Percentiles rank a stretch among this genome's conserved stretches.
phyloP scores from a whole-genome alignment of 2,113 vertebrate genomes.

The Harpagus bidentatus region DNA sequence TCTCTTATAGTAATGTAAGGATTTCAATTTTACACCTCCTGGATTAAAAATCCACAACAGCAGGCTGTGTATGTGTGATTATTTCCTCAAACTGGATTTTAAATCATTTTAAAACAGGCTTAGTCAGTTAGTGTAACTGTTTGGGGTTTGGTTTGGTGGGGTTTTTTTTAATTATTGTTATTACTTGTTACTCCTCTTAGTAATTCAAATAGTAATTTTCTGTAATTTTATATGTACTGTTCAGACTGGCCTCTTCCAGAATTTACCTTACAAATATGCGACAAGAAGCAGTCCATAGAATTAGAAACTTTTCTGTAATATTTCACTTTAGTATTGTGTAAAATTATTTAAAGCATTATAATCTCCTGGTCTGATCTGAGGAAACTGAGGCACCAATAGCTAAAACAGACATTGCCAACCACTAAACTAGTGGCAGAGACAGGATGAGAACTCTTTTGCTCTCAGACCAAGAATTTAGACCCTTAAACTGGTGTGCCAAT shows the following conservation, averaged over 20 bases:
- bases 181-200: not conserved
- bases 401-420: not conserved
- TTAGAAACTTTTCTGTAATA: not conserved
- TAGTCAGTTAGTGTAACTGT: not conserved
- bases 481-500: not conserved
- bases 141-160: no score
- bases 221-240: not conserved
- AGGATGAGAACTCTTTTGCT: not conserved
- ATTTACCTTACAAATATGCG: not conserved
- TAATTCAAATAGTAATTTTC: not conserved
- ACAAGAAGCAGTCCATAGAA: not conserved
- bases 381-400: not conserved
- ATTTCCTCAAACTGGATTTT: constrained; percentile 8
- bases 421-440: not conserved
- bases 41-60: constrained; percentile 48
- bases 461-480: not conserved
- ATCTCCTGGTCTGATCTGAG: not conserved
- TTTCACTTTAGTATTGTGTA: not conserved
- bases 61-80: constrained; percentile 8
- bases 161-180: not conserved
- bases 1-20: not conserved
- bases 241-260: not conserved
- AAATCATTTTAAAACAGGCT: not conserved
- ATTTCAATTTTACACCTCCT: constrained; percentile 56
- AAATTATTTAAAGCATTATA: not conserved